Evolutionary conservation across 30 jellyfish, hydroid and myxozoan species (phyloP).

Genomic region (Cassiopea xamachana): DNA sequence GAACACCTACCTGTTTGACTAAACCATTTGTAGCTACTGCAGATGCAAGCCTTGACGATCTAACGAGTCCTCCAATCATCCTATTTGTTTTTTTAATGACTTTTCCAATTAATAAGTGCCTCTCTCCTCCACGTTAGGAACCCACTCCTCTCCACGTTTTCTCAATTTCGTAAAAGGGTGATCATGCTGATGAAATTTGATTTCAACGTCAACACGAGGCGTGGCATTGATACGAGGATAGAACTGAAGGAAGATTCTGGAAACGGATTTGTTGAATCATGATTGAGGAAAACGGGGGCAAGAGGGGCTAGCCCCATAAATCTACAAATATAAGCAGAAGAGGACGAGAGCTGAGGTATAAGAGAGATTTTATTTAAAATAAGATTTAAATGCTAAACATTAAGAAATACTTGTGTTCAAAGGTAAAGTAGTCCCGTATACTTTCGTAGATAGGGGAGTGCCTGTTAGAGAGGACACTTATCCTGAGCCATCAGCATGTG

Average conservation of each 20-base stretch:
- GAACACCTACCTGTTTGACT: slow-evolving; percentile 32
- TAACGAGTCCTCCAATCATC: slow-evolving; percentile 55
- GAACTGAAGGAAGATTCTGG: neutral
- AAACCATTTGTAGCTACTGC: slow-evolving; percentile 48
- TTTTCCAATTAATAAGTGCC: neutral
- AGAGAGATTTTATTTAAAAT: too few relatives aligned
- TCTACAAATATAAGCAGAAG: too few relatives aligned
- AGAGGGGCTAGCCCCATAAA: too few relatives aligned
- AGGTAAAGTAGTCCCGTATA: too few relatives aligned
- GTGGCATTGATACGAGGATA: slow-evolving; percentile 10
- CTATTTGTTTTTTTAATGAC: neutral
- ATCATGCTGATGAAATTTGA: slow-evolving; percentile 59
- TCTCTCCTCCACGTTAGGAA: neutral
- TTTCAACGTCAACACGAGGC: slow-evolving; percentile 41
- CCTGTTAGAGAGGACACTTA: too few relatives aligned
- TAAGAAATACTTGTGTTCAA: too few relatives aligned
- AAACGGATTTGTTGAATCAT: neutral
- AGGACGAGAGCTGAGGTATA: too few relatives aligned
- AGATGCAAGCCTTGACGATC: slow-evolving; percentile 51
- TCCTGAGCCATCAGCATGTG: too few relatives aligned
- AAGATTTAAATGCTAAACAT: too few relatives aligned
- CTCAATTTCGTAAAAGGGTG: slow-evolving; percentile 22
- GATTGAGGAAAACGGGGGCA: too few relatives aligned
- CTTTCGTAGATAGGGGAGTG: too few relatives aligned
- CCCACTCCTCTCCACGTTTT: slow-evolving; percentile 51